A percentile compares a stretch with the other conserved stretches of the same genome.
phyloP scores from a whole-genome alignment of 2,113 vertebrate genomes.

The Pteruthius melanotis region DNA sequence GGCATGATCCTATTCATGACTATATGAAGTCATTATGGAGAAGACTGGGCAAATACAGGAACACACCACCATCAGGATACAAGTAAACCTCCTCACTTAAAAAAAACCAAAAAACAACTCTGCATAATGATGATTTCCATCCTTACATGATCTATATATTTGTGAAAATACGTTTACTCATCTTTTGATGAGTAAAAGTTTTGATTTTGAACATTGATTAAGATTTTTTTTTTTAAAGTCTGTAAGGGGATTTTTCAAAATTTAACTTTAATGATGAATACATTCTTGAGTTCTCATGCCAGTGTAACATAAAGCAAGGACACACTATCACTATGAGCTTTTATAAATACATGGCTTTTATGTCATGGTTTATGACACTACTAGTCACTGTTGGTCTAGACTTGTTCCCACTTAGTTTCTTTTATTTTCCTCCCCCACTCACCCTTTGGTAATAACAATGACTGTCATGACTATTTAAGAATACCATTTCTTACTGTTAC shows the following conservation, averaged over 20 bases:
- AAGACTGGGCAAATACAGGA: not conserved
- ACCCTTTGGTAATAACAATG: not conserved
- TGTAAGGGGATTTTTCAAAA: rapidly evolving
- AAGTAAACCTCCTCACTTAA: not conserved
- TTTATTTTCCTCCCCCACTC: not conserved
- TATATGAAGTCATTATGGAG: not conserved
- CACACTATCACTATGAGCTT: not conserved
- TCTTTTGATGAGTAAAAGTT: not conserved
- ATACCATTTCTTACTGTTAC: not conserved
- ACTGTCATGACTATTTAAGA: not conserved
- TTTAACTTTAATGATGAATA: not conserved
- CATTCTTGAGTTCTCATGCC: not conserved
- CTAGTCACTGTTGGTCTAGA: not conserved
- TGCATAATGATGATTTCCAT: not conserved
- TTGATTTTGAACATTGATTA: not conserved
- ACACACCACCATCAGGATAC: not conserved
- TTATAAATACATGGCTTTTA: not conserved
- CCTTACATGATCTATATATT: not conserved
- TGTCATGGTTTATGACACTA: not conserved
- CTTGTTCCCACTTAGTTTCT: not conserved
- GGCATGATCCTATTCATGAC: not conserved
- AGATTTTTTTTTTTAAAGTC: too few relatives aligned
- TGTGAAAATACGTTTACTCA: not conserved
- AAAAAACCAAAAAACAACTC: not conserved
- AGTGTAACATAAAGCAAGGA: not conserved